Conservation (phyloP, 2,113 vertebrate genomes). For the Notarius quadriscutis region DNA sequence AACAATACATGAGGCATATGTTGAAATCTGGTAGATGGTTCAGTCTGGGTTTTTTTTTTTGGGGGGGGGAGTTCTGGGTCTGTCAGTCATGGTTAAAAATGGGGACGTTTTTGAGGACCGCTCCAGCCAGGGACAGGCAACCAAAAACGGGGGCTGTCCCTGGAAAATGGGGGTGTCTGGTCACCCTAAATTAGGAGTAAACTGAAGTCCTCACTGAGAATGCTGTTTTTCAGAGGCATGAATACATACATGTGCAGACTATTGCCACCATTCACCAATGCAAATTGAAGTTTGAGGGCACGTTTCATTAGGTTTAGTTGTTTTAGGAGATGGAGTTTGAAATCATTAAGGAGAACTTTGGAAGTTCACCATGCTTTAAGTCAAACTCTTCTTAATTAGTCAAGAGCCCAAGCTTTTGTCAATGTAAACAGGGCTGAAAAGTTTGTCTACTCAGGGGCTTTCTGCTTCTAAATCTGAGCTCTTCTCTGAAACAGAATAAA, state of each 20-base stretch:
- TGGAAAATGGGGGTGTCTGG: too few relatives aligned
- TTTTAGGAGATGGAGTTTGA: constrained; percentile 1
- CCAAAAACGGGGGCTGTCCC: too few relatives aligned
- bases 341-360: constrained; percentile 25
- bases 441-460: constrained; percentile 13
- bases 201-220: not conserved
- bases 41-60: too few relatives aligned
- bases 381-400: constrained; percentile 36
- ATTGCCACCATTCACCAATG: not conserved
- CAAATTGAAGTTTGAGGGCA: not conserved
- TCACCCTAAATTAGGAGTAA: too few relatives aligned
- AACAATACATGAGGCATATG: too few relatives aligned
- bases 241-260: not conserved
- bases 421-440: constrained; percentile 18
- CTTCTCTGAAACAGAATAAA: not conserved
- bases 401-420: constrained; percentile 21
- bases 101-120: too few relatives aligned
- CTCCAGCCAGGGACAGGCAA: too few relatives aligned
- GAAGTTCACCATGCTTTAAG: constrained; percentile 5
- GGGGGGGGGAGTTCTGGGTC: too few relatives aligned
- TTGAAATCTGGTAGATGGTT: too few relatives aligned
- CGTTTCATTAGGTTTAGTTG: not conserved
- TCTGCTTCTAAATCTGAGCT: constrained; percentile 5
- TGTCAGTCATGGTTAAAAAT: too few relatives aligned
- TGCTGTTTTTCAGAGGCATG: not conserved